Base-by-base conservation (phyloP, 1,140 invertebrate genomes). In the Drosophila athabasca region DNA sequence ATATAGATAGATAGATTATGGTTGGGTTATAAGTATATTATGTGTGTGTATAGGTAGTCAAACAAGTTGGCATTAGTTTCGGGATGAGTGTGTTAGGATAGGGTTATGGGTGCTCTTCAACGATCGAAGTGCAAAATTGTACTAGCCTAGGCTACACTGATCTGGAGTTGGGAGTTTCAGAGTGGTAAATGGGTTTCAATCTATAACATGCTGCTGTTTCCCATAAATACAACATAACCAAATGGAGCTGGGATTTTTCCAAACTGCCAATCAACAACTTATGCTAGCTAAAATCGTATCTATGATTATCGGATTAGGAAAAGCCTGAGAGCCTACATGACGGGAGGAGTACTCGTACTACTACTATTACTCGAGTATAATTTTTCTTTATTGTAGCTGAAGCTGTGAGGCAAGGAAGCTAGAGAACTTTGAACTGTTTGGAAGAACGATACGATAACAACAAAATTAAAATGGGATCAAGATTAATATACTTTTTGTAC, bases 381-480 rank as follows among this genome's bases (percentile, higher is more conserved):
- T 54, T 43, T 54, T 31, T 26, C 22, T 59, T 43, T 9, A 22
- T 54, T 49, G 13, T 39, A 22, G 45, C 50, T 76, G 29, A 43
- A 55, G 13, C 55, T 51, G 48, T 52, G 29, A 7, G 53, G 53
- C 44, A 17, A 46, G 62, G 54, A 75, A 75, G 62, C 71, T 75
- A 76, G 6, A 67, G 19, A 51, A 51, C 43, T 54, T n/a, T 39
- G 67, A 75, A 67, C 65, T 61, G 62, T 75, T 19, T 88, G 82
- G 83, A 87, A 87, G 82, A 87, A 62, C 83, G 48, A 74, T 88
- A 87, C 66, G 35, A 46, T 68, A 67, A 76, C 53, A 60, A 67
- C 26, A 75, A 67, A 44, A 11, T 54, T 53, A 41, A 59, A 59
- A 50, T 19, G 17, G 43, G 35, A 29, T 71, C 6, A 49, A 49